A percentile compares a stretch with the other conserved stretches of the same genome.
Evolutionary conservation across 2,113 vertebrate species (phyloP).

Genomic region (Rhipidura dahli): DNA sequence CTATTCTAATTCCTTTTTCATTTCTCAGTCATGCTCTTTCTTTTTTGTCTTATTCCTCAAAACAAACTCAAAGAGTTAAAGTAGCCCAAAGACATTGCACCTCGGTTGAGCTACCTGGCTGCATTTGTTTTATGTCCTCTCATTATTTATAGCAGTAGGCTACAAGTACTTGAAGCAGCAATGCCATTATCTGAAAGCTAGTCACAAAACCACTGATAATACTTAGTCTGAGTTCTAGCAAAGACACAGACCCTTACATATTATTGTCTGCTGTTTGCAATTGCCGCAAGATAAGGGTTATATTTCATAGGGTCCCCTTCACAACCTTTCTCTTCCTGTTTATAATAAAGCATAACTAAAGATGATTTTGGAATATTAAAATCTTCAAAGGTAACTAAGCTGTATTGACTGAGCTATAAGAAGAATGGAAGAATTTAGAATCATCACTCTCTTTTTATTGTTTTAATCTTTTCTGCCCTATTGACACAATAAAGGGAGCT

Average conservation of each 20-base stretch:
- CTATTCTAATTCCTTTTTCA: not conserved
- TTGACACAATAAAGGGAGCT: not conserved
- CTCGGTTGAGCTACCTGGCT: not conserved
- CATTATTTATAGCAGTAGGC: not conserved
- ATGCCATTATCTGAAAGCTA: not conserved
- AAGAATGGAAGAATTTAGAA: not conserved
- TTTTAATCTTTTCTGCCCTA: conserved; percentile 1
- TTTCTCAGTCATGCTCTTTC: not conserved
- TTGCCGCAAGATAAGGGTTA: not conserved
- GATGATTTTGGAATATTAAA: not conserved
- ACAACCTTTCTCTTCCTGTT: not conserved
- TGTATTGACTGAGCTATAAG: not conserved
- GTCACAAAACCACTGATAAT: not conserved
- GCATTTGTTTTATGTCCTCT: not conserved
- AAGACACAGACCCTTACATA: not conserved
- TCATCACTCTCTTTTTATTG: not conserved
- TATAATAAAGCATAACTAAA: not conserved
- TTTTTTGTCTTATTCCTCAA: not conserved
- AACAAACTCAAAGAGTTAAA: not conserved
- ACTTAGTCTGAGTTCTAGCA: not conserved
- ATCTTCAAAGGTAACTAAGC: not conserved
- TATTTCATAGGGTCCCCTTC: not conserved
- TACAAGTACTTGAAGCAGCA: not conserved
- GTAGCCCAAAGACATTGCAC: not conserved
- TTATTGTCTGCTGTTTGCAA: not conserved